Conservation (phyloP, 2,888 invertebrate species). For the Hyles lineata region DNA sequence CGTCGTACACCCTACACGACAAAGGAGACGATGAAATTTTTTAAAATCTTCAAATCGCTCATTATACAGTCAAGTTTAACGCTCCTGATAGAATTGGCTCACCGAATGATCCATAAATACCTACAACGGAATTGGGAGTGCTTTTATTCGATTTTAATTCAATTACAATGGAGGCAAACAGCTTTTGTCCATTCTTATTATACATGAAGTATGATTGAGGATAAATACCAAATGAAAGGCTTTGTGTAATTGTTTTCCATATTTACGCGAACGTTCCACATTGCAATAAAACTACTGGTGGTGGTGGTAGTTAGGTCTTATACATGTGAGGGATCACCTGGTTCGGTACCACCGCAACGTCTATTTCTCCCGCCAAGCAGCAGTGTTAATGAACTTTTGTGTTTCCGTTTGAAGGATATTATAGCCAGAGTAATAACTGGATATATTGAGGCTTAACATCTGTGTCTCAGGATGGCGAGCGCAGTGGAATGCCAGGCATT, state of each 20-base stretch:
- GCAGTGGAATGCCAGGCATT: too few species aligned
- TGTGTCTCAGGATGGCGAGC: too few species aligned
- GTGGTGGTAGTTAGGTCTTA: too few species aligned
- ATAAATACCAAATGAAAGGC: not conserved
- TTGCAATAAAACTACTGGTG: too few species aligned
- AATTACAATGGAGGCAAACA: not conserved
- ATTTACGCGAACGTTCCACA: too few species aligned
- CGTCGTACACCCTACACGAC: not conserved
- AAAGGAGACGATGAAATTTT: constrained; percentile 10
- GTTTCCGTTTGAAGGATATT: too few species aligned
- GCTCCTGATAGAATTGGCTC: not conserved
- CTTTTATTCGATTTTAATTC: constrained; percentile 17
- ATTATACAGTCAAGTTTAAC: constrained; percentile 2
- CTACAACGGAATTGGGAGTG: constrained; percentile 15
- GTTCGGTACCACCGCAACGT: too few species aligned
- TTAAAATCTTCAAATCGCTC: constrained; percentile 9
- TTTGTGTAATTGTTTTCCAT: not conserved
- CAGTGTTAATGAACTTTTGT: too few species aligned
- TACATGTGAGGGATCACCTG: too few species aligned
- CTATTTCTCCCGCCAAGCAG: too few species aligned
- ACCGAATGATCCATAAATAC: not conserved
- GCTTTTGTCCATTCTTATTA: constrained; percentile 19
- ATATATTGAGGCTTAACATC: too few species aligned
- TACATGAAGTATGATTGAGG: not conserved
- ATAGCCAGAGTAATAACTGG: too few species aligned